phyloP scores from a whole-genome alignment of 2,113 vertebrate species.

The Rutilus rutilus region DNA sequence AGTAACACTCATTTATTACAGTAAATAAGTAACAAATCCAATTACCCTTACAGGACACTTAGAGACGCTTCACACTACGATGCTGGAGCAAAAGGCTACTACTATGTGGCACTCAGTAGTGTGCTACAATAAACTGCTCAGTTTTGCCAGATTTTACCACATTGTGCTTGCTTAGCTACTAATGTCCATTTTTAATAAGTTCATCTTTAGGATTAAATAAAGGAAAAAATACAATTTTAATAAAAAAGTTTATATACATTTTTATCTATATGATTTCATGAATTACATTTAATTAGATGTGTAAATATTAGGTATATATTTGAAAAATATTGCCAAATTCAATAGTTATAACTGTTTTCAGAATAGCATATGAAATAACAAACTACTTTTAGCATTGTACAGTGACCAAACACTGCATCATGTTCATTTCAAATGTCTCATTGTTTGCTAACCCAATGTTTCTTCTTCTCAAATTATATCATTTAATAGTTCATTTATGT shows the following conservation, averaged over 20 bases:
- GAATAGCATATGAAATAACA: background rate
- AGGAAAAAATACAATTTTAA: too few species aligned
- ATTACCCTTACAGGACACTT: background rate
- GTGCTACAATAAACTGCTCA: background rate
- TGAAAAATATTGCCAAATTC: too few species aligned
- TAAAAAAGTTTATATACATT: too few species aligned
- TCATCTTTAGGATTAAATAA: too few species aligned
- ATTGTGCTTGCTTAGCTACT: background rate
- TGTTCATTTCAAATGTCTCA: background rate
- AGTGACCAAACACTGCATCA: background rate
- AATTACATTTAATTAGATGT: too few species aligned
- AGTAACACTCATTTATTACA: conserved; percentile 21
- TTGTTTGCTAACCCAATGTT: background rate
- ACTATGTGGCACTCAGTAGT: background rate
- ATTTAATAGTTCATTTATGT: background rate
- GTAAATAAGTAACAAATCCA: conserved; percentile 34
- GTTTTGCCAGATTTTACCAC: background rate
- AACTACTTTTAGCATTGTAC: background rate
- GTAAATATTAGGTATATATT: too few species aligned
- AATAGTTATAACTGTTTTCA: background rate
- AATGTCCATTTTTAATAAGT: too few species aligned
- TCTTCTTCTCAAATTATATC: too few species aligned
- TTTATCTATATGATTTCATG: too few species aligned
- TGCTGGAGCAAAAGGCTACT: background rate
- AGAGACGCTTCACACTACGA: background rate